phyloP scores from a whole-genome alignment of 2,888 invertebrate species.

The Ophonus ardosiacus region DNA sequence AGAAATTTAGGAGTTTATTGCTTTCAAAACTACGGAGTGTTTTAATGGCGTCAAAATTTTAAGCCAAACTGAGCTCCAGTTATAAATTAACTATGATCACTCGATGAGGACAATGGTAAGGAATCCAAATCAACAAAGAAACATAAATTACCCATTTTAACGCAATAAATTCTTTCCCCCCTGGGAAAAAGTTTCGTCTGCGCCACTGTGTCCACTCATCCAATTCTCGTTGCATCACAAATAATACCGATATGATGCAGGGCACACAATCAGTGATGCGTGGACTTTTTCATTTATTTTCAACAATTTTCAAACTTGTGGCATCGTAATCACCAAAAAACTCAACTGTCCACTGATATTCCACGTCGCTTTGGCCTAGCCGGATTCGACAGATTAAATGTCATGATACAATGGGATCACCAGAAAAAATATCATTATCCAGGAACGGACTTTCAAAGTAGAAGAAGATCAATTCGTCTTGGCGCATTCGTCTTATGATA shows the following conservation, averaged over 20 bases:
- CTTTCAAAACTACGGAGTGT: too few species aligned
- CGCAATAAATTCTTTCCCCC: background rate
- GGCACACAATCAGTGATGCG: conserved; percentile 14
- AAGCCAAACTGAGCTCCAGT: too few species aligned
- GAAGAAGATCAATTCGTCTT: too few species aligned
- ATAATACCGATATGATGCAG: conserved; percentile 31
- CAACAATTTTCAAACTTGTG: conserved; percentile 43
- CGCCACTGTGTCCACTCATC: background rate
- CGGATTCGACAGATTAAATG: conserved; percentile 10
- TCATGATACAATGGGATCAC: background rate
- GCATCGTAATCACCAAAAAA: conserved; percentile 32
- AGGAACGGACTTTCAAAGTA: background rate
- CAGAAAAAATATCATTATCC: background rate
- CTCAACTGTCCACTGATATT: conserved; percentile 37
- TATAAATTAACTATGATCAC: too few species aligned
- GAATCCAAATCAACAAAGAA: too few species aligned
- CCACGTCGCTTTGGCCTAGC: background rate
- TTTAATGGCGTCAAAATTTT: too few species aligned
- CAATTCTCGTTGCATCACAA: conserved; percentile 13
- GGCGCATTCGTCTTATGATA: too few species aligned
- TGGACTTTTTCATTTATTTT: conserved; percentile 31
- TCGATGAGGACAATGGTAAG: too few species aligned
- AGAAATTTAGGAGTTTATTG: too few species aligned
- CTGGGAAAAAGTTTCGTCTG: background rate
- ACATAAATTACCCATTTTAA: background rate